phyloP scores from a whole-genome alignment of 2,797 vertebrate genomes.

The Chromobotia macracanthus region DNA sequence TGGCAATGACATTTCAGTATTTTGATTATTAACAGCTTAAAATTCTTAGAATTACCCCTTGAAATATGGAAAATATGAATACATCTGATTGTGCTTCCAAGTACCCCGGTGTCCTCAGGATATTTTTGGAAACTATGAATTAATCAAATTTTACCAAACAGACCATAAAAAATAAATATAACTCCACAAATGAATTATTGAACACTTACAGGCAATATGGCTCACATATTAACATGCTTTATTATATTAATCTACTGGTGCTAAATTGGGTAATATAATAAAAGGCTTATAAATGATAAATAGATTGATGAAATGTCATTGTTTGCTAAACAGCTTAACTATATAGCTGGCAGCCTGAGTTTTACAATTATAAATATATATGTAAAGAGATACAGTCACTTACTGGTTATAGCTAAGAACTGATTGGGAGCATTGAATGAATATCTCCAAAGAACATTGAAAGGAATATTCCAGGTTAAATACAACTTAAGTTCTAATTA shows the following conservation, averaged over 20 bases:
- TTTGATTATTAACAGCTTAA: too few relatives aligned
- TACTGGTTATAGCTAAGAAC: constrained; percentile 74
- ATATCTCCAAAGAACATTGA: constrained; percentile 69
- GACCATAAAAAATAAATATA: constrained; percentile 10
- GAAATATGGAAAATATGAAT: neutral
- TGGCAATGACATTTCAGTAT: neutral
- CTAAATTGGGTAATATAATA: constrained; percentile 41
- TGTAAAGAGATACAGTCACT: constrained; percentile 71
- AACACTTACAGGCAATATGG: constrained; percentile 6
- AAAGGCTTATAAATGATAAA: constrained; percentile 30
- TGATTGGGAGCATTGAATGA: constrained; percentile 67
- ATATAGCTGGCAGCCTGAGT: constrained; percentile 41
- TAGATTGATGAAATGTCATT: constrained; percentile 44
- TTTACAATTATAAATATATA: constrained; percentile 59
- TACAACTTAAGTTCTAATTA: constrained; percentile 16
- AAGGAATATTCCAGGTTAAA: constrained; percentile 64
- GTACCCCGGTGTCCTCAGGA: too few relatives aligned
- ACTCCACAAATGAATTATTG: constrained; percentile 6
- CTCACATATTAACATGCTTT: constrained; percentile 21
- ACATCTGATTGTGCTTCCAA: too few relatives aligned
- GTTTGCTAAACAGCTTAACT: constrained; percentile 38
- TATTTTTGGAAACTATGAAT: neutral
- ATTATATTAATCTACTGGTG: constrained; percentile 24
- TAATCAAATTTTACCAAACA: neutral
- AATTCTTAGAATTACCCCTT: too few relatives aligned